Percentiles rank a stretch among this genome's conserved stretches.
Evolutionary conservation across 2,113 vertebrate species (phyloP).

Genomic region (Phainopepla nitens): DNA sequence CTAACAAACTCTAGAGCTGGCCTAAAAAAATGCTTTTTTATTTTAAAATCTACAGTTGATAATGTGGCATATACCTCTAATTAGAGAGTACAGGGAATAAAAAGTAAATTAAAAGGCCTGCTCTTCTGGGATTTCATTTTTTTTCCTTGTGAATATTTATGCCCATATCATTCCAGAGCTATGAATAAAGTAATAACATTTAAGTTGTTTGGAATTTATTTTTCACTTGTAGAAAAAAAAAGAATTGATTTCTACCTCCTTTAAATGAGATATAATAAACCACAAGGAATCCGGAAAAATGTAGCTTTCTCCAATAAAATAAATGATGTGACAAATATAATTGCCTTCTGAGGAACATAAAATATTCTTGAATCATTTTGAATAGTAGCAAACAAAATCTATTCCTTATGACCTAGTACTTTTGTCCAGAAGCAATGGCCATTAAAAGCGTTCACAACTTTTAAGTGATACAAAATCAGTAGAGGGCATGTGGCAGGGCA

Average conservation of each 20-base stretch:
- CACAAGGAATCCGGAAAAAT: not conserved
- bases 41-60: not conserved
- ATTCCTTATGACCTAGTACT: not conserved
- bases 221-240: not conserved
- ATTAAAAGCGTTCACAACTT: not conserved
- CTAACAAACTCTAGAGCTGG: not conserved
- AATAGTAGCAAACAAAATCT: not conserved
- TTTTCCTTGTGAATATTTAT: not conserved
- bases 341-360: not conserved
- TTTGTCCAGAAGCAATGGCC: not conserved
- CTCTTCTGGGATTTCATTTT: not conserved
- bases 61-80: not conserved
- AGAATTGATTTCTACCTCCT: not conserved
- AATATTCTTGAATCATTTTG: not conserved
- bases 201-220: not conserved
- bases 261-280: not conserved
- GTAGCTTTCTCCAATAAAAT: not conserved
- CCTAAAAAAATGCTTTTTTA: not conserved
- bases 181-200: not conserved
- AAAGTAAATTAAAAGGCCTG: not conserved
- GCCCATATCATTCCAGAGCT: not conserved
- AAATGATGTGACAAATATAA: not conserved
- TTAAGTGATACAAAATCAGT: not conserved
- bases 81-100: not conserved
- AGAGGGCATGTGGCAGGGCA: not conserved